Conservation (phyloP, 2,888 invertebrate genomes). For the Crepidodera aurea region DNA sequence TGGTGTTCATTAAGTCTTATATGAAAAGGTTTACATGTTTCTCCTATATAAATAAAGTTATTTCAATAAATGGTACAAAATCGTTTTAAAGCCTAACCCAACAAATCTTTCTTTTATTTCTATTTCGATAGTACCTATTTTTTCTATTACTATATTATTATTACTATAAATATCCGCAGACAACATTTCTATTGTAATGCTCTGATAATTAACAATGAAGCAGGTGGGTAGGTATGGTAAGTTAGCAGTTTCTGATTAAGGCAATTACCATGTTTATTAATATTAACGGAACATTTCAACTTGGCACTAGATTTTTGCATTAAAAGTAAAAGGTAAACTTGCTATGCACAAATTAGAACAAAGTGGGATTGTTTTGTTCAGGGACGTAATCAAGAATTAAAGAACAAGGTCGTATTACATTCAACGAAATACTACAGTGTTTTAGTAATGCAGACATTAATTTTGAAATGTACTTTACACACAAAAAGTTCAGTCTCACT, state of each 20-base stretch:
- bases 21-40: no score
- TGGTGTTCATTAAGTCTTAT: no score
- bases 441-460: no score
- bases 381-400: background rate
- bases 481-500: no score
- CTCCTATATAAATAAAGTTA: no score
- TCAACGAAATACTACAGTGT: no score
- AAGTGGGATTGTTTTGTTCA: background rate
- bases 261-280: background rate
- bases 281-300: background rate
- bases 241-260: background rate
- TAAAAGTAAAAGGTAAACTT: background rate
- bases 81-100: no score
- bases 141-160: background rate
- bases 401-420: no score
- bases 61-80: no score
- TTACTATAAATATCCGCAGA: background rate
- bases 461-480: no score
- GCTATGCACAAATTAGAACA: background rate
- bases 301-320: background rate
- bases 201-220: background rate
- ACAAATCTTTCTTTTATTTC: no score
- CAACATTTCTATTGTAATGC: background rate
- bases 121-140: no score
- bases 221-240: background rate